phyloP scores from a whole-genome alignment of 2,113 vertebrate genomes.

The Dolichallabes microphthalmus region DNA sequence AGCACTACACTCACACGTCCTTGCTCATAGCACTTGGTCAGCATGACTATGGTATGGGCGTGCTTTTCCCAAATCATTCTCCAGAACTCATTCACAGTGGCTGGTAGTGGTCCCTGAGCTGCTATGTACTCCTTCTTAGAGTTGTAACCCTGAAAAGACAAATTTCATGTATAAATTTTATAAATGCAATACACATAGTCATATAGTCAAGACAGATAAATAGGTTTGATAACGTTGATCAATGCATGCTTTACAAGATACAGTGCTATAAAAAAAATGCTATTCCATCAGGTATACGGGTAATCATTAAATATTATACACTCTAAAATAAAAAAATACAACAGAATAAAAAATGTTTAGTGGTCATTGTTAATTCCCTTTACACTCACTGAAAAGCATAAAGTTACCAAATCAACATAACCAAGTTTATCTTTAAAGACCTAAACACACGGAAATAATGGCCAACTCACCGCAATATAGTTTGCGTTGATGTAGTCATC shows the following conservation, averaged over 20 bases:
- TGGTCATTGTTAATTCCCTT: neutral
- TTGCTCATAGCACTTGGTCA: slow-evolving; percentile 92
- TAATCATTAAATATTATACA: neutral
- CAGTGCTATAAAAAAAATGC: neutral
- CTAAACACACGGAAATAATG: neutral
- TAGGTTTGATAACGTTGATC: neutral
- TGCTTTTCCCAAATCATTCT: slow-evolving; percentile 96
- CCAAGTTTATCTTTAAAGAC: neutral
- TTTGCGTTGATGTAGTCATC: slow-evolving; percentile 97
- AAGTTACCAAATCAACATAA: neutral
- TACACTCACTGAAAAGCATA: neutral
- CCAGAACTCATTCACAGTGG: slow-evolving; percentile 90
- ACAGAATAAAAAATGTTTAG: neutral
- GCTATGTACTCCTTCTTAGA: slow-evolving; percentile 90
- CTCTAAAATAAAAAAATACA: neutral
- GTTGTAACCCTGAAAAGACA: slow-evolving; percentile 80
- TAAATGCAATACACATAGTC: neutral
- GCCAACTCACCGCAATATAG: slow-evolving; percentile 86
- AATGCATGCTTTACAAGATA: neutral
- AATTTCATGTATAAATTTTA: neutral
- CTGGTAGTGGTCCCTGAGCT: slow-evolving; percentile 89
- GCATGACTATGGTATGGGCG: slow-evolving; percentile 86
- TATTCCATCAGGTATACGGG: neutral
- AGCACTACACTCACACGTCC: slow-evolving; percentile 78
- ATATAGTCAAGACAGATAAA: neutral